A percentile compares a stretch with the other conserved stretches of the same genome.
phyloP scores from a whole-genome alignment of 1,140 invertebrate genomes.

The Papilio helenus region DNA sequence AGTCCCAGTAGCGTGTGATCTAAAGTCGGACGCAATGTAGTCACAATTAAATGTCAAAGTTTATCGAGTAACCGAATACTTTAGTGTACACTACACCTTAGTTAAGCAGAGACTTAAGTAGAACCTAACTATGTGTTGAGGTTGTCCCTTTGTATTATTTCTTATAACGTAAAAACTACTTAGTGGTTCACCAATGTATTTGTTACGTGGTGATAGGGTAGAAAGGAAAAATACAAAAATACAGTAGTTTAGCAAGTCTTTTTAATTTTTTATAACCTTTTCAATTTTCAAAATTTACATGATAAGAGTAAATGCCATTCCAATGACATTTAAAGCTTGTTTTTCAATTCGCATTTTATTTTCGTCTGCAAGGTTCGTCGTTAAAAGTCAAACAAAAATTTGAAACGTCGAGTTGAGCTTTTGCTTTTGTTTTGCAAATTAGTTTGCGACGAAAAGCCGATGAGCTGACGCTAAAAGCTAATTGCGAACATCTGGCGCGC shows the following conservation, averaged over 20 bases:
- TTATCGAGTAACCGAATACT: neutral
- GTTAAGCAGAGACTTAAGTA: neutral
- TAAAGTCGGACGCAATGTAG: neutral
- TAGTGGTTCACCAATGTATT: no score
- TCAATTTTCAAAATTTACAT: neutral
- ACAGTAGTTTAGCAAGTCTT: neutral
- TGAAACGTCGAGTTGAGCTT: conserved; percentile 26
- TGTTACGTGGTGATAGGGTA: no score
- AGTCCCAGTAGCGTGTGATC: neutral
- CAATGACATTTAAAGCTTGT: conserved; percentile 1
- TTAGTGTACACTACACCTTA: neutral
- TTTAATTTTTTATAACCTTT: neutral
- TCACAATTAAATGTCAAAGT: neutral
- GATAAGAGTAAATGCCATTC: neutral
- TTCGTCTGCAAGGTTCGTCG: conserved; percentile 16
- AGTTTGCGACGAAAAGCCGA: conserved; percentile 34
- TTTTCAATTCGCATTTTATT: conserved; percentile 21
- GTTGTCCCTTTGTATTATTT: no score
- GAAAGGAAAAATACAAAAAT: neutral
- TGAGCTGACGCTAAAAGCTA: conserved; percentile 30
- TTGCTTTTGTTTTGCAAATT: conserved; percentile 34
- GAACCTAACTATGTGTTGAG: no score
- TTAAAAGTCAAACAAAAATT: conserved; percentile 23
- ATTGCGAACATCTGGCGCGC: conserved; percentile 32
- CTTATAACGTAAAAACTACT: no score